Percentiles rank a stretch among this genome's conserved stretches.
These are phyloP conservation scores for Amorpha juglandis DNA, from an alignment of 2,888 invertebrate genomes.

Conservation along the genomic window DNA sequence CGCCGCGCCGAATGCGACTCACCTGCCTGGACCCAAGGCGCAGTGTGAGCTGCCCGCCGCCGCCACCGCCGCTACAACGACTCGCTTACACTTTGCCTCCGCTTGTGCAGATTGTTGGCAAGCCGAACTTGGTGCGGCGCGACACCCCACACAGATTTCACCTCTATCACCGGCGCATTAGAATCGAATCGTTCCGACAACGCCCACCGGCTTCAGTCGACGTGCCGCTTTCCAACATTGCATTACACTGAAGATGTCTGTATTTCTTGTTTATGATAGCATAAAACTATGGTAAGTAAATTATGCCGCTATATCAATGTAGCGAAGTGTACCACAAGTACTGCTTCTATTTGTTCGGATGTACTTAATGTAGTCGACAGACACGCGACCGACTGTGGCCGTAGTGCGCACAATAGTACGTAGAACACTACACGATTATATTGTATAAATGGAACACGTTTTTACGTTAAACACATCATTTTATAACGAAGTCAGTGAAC, in stretches of 20 bases:
- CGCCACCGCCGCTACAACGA: constrained; percentile 59
- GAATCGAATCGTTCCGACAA: constrained; percentile 55
- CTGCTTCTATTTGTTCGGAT: constrained; percentile 30
- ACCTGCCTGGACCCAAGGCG: constrained; percentile 48
- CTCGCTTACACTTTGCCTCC: constrained; percentile 70
- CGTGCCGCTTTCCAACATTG: constrained; percentile 64
- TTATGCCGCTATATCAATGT: constrained; percentile 65
- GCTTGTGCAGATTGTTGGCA: constrained; percentile 77
- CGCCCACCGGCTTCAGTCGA: constrained; percentile 55
- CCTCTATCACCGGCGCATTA: constrained; percentile 68
- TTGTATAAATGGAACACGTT: constrained; percentile 13
- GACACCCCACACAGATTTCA: constrained; percentile 65
- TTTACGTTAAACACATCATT: constrained; percentile 8
- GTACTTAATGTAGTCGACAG: constrained; percentile 12
- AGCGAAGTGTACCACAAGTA: constrained; percentile 52
- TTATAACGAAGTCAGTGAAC: constrained; percentile 21
- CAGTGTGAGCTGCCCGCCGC: constrained; percentile 39
- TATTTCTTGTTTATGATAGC: constrained; percentile 75
- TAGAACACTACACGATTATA: background rate
- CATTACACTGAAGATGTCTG: constrained; percentile 75
- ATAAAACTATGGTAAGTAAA: constrained; percentile 74
- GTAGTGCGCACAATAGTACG: background rate
- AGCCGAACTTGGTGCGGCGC: constrained; percentile 60
- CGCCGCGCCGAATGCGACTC: constrained; percentile 48
- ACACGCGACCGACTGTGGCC: constrained; percentile 13